Evolutionary conservation across 2,797 vertebrate genomes (phyloP).

Genomic region (Masticophis lateralis): DNA sequence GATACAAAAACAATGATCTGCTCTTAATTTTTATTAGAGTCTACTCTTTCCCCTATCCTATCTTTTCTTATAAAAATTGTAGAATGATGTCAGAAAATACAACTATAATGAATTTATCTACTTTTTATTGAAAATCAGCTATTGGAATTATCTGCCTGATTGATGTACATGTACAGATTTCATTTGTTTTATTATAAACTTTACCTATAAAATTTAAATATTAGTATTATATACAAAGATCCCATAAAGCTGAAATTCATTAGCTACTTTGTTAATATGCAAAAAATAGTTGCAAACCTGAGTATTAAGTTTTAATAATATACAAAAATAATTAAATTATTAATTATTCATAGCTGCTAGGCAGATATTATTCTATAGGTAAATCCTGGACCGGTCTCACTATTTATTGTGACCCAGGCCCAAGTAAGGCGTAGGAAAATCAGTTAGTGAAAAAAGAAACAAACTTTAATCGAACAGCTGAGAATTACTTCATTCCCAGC

Average conservation of each 20-base stretch:
- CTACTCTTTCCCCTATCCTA: too few species aligned
- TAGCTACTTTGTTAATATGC: background rate
- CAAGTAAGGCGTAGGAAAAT: too few species aligned
- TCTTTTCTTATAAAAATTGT: background rate
- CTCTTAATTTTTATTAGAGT: background rate
- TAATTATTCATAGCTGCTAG: background rate
- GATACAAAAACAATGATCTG: background rate
- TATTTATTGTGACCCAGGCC: too few species aligned
- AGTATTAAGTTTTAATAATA: background rate
- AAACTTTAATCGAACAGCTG: too few species aligned
- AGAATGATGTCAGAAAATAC: background rate
- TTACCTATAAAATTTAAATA: constrained; percentile 33
- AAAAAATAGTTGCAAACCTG: background rate
- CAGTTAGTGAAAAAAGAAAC: too few species aligned
- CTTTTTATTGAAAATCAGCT: constrained; percentile 27
- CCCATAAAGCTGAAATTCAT: background rate
- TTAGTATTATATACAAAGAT: constrained; percentile 17
- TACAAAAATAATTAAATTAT: background rate
- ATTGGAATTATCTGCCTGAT: constrained; percentile 8
- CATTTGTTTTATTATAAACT: constrained; percentile 38
- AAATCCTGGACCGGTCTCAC: background rate
- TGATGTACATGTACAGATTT: constrained; percentile 13
- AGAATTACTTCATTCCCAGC: too few species aligned
- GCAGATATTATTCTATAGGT: background rate
- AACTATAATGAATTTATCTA: background rate